These are phyloP conservation scores for Gymnothorax javanicus DNA, from an alignment of 2,797 vertebrate genomes.

Conservation along the genomic window DNA sequence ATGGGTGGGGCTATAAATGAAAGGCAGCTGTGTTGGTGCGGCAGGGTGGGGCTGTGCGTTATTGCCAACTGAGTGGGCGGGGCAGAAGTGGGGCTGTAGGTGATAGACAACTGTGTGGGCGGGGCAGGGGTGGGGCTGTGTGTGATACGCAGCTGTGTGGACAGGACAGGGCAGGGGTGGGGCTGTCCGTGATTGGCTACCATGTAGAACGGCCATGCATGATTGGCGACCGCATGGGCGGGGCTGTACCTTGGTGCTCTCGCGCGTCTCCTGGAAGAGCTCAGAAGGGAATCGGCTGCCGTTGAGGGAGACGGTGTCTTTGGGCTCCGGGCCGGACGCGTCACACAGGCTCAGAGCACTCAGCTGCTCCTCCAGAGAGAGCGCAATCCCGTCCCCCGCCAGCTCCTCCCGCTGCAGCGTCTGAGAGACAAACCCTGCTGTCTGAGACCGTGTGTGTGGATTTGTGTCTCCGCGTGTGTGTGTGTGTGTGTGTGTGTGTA, in stretches of 20 bases:
- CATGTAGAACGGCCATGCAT: no score
- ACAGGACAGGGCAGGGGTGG: background rate
- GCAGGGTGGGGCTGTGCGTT: background rate
- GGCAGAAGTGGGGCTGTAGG: background rate
- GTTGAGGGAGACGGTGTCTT: conserved; percentile 80
- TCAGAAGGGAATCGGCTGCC: conserved; percentile 76
- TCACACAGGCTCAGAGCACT: conserved; percentile 82
- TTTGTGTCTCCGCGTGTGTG: no score
- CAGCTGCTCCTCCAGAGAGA: conserved; percentile 92
- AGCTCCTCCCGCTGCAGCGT: conserved; percentile 82
- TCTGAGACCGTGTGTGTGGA: background rate
- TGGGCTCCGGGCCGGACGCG: conserved; percentile 60
- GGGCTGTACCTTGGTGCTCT: conserved; percentile 86
- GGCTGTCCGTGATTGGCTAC: background rate
- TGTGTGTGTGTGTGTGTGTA: background rate
- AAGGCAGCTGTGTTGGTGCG: background rate
- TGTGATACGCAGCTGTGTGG: no score
- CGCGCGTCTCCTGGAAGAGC: conserved; percentile 77
- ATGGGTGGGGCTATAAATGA: no score
- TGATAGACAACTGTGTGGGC: no score
- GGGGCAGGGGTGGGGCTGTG: no score
- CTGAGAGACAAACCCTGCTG: conserved; percentile 58
- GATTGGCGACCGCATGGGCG: background rate
- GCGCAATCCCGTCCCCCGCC: conserved; percentile 80
- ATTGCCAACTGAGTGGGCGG: background rate